A percentile compares a stretch with the other conserved stretches of the same genome.
Conservation (phyloP, 2,797 vertebrate species). For the Acanthopagrus latus region DNA sequence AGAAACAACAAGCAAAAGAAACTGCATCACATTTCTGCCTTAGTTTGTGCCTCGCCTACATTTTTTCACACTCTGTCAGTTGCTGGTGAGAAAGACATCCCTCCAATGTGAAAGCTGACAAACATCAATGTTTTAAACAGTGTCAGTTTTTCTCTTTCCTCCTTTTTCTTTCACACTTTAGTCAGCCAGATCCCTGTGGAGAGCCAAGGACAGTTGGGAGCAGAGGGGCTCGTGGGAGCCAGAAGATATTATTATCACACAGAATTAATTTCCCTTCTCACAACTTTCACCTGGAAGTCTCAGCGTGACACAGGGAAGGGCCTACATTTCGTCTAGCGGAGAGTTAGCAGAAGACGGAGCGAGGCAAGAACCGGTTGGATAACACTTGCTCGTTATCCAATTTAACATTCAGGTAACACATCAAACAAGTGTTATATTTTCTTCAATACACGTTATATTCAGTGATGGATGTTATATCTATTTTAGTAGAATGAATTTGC, state of each 20-base stretch:
- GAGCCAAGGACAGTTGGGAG: slow-evolving; percentile 42
- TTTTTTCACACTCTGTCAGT: slow-evolving; percentile 22
- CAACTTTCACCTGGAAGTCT: slow-evolving; percentile 63
- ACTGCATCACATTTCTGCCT: background rate
- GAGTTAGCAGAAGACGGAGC: slow-evolving; percentile 24
- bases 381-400: slow-evolving; percentile 22
- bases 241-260: slow-evolving; percentile 62
- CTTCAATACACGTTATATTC: background rate
- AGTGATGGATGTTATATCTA: background rate
- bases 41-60: slow-evolving; percentile 4
- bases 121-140: slow-evolving; percentile 33
- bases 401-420: slow-evolving; percentile 7
- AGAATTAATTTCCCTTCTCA: slow-evolving; percentile 57
- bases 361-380: slow-evolving; percentile 11
- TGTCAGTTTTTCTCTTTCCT: slow-evolving; percentile 37
- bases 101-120: slow-evolving; percentile 33
- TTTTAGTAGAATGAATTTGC: background rate
- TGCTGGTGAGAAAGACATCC: slow-evolving; percentile 1
- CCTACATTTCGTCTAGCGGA: slow-evolving; percentile 49
- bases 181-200: slow-evolving; percentile 36
- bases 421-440: background rate
- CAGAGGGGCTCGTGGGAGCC: slow-evolving; percentile 40
- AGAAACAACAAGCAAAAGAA: background rate
- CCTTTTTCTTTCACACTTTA: slow-evolving; percentile 31
- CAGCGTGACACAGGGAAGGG: slow-evolving; percentile 51